Conservation (phyloP, 2,113 vertebrate genomes). For the Pterocles gutturalis region DNA sequence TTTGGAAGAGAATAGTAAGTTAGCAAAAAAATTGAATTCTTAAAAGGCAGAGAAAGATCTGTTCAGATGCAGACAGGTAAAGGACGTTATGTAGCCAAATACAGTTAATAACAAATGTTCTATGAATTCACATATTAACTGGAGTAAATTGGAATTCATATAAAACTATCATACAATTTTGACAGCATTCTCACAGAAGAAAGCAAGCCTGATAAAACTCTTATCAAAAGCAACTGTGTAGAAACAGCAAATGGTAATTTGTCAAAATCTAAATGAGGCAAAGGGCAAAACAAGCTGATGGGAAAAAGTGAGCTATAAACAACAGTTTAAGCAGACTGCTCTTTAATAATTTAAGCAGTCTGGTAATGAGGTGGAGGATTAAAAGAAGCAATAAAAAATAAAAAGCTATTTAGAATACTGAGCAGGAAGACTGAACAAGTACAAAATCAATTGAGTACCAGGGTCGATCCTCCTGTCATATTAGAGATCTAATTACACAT, state of each 20-base stretch:
- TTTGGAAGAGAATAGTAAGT: neutral
- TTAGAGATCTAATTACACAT: neutral
- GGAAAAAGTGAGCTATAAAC: slow-evolving; percentile 6
- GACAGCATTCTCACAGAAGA: neutral
- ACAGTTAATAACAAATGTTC: neutral
- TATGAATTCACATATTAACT: neutral
- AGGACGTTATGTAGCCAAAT: neutral
- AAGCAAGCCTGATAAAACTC: neutral
- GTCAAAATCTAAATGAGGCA: neutral
- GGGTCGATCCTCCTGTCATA: neutral
- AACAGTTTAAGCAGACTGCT: neutral
- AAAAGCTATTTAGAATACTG: slow-evolving; percentile 41
- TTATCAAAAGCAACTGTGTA: neutral
- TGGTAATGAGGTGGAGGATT: slow-evolving; percentile 30
- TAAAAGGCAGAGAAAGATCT: neutral
- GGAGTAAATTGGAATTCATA: neutral
- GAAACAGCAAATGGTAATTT: neutral
- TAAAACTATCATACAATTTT: neutral
- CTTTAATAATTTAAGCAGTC: slow-evolving; percentile 44
- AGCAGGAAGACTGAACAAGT: neutral
- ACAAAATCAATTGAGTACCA: slow-evolving; percentile 12
- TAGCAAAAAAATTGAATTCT: neutral
- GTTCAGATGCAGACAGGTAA: neutral
- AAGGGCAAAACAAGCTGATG: neutral
- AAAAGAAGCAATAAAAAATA: slow-evolving; percentile 32